Base-by-base conservation (phyloP, 2,888 invertebrate genomes). In the Crossocerus cetratus region DNA sequence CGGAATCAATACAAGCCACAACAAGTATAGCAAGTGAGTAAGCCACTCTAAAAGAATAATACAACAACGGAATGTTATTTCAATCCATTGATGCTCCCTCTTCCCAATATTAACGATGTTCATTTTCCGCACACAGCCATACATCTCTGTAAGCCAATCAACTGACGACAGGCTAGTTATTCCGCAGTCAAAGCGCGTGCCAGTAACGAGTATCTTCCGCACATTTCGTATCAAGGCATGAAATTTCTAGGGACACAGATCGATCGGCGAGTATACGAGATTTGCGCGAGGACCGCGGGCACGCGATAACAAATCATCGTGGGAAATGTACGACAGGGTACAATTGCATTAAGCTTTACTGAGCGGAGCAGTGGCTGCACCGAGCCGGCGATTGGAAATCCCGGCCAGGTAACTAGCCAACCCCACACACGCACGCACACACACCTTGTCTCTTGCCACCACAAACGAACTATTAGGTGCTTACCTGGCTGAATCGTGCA, bases 381-480 rank as follows among this genome's bases (percentile, higher is more conserved):
- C 59, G 55, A n/a, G n/a, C 49, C 45, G 32, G 56, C 65, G 72
- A 74, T 67, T 74, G 65, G 72, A 76, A 69, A 73, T 76, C 69
- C 67, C 53, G 21, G 49, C 59, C 64, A 70, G 67, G 64, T 72
- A 72, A 16, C 49, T 49, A 49, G n/a, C 49, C 49, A 49, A 14
- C 45, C 14, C 16, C 8, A 49, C 16, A n/a, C n/a, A n/a, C n/a
- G n/a, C n/a, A n/a, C n/a, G n/a, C n/a, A n/a, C n/a, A n/a, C n/a
- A n/a, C n/a, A n/a, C n/a, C n/a, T n/a, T n/a, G n/a, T 16, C 63
- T 58, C 55, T 62, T 44, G 57, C 42, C 44, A 67, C 68, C 68
- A 68, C 63, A 67, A 69, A 75, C 79, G 77, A 75, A 69, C 77
- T 71, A 80, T 80, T 80, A 80, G 71, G 55, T 66, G 62, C 72